Conservation (phyloP, 2,888 invertebrate species). For the Nineta flava region DNA sequence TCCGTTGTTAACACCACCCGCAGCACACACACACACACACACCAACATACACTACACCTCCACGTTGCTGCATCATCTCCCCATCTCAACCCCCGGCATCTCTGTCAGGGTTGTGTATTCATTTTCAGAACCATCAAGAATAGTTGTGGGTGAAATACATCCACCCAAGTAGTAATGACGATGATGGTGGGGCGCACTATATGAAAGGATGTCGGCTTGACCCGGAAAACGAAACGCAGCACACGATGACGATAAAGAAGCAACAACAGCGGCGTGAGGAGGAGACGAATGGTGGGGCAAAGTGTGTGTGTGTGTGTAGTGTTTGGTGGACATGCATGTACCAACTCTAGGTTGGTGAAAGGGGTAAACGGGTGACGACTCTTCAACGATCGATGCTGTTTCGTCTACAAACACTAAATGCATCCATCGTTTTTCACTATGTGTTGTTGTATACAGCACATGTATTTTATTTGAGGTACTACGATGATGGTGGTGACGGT, state of each 20-base stretch:
- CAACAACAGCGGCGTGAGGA: neutral
- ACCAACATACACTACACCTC: neutral
- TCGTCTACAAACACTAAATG: conserved; percentile 5
- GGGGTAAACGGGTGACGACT: conserved; percentile 1
- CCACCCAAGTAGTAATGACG: neutral
- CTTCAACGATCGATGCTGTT: conserved; percentile 4
- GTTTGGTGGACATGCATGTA: conserved; percentile 4
- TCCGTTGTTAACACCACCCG: neutral
- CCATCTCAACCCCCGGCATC: no score
- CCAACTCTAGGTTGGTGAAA: neutral
- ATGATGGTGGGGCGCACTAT: neutral
- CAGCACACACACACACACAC: neutral
- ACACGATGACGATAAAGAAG: neutral
- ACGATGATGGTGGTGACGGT: no score
- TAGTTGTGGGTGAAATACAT: neutral
- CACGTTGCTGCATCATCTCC: no score
- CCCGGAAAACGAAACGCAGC: conserved; percentile 5
- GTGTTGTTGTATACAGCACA: no score
- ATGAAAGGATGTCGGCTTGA: conserved; percentile 1
- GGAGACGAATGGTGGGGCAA: neutral
- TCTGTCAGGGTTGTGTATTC: no score
- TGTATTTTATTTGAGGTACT: no score
- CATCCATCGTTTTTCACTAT: neutral
- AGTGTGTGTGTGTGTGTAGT: no score
- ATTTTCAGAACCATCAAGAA: neutral